Evolutionary conservation across 2,113 vertebrate genomes (phyloP), one percentile per base, ranked within the genome.

Genomic region (Camelus dromedarius): DNA sequence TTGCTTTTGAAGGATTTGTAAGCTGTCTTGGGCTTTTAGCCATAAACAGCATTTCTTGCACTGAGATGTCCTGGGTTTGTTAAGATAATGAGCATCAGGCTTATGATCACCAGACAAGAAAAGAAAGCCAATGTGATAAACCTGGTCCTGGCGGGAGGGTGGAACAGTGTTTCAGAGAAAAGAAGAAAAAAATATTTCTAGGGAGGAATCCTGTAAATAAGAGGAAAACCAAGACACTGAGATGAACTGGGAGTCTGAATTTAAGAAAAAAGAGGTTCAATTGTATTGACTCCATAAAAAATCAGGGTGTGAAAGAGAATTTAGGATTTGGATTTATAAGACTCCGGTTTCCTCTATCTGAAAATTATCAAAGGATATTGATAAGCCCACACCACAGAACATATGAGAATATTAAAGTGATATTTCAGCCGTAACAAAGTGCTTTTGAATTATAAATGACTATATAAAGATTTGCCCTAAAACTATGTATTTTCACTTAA

Each of bases 361-460:
- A 62, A 79, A 85, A 86, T 77, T 66, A 84, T 58, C 46, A 70
- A 73, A 9, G 6, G 22, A 72, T 35, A 16, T 38, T 38, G 12
- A 80, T 62, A 87, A 92, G 7, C 13, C 5, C 15, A 87, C 32
- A 60, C 2, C 56, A 24, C 80, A 64, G 19, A 83, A 79, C 70
- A 48, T 2, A 4, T 28, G 5, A 83, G 35, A 54, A 67, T 14
- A 87, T 56, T 70, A 93, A 89, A 77, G 58, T 82, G 6, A 24
- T 54, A 64, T 60, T 79, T 86, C 85, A 75, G n/a, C 72, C 50
- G 32, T 38, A 83, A 72, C 24, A 76, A 95, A 50, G 8, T 42
- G 16, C 2, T 91, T 94, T 15, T 81, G 58, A 64, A 70, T 67
- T 91, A 67, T 15, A 82, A 70, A 72, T 69, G 30, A 46, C 42